Conservation (phyloP, 2,888 invertebrate genomes). For the Dasypogon diadema region DNA sequence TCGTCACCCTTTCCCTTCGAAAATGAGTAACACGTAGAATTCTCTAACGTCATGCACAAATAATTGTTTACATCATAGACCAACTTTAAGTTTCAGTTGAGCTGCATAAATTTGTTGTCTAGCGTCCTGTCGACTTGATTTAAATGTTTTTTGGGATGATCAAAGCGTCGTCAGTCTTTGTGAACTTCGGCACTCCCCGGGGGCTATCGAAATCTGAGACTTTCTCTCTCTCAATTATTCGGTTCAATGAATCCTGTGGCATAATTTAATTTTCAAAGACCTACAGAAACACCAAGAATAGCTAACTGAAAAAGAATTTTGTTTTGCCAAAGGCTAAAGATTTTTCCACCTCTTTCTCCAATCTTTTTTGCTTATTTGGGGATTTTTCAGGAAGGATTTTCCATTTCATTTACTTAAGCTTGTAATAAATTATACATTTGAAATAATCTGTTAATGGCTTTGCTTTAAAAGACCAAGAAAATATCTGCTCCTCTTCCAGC, state of each 20-base stretch:
- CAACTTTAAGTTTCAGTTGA: background rate
- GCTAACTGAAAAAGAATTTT: slow-evolving; percentile 30
- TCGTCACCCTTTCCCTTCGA: too few relatives aligned
- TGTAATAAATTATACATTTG: slow-evolving; percentile 39
- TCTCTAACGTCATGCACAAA: background rate
- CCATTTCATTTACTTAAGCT: slow-evolving; percentile 36
- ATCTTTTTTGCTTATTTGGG: slow-evolving; percentile 9
- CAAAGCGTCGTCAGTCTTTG: slow-evolving; percentile 27
- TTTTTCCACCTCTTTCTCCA: slow-evolving; percentile 27
- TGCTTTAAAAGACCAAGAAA: background rate
- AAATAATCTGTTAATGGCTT: slow-evolving; percentile 36
- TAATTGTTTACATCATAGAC: background rate
- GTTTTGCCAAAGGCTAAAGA: slow-evolving; percentile 35
- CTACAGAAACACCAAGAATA: slow-evolving; percentile 8
- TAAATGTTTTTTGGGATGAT: slow-evolving; percentile 29
- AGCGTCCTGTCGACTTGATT: slow-evolving; percentile 18
- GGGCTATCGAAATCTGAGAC: slow-evolving; percentile 22
- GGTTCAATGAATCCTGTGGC: slow-evolving; percentile 31
- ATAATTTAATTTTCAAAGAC: slow-evolving; percentile 35
- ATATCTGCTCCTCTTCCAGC: too few relatives aligned
- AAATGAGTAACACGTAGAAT: too few relatives aligned
- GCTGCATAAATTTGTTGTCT: background rate
- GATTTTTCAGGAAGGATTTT: slow-evolving; percentile 33
- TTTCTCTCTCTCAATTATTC: slow-evolving; percentile 36
- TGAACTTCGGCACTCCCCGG: slow-evolving; percentile 1